phyloP scores from a whole-genome alignment of 2,797 vertebrate genomes.

The Bovichtus diacanthus region DNA sequence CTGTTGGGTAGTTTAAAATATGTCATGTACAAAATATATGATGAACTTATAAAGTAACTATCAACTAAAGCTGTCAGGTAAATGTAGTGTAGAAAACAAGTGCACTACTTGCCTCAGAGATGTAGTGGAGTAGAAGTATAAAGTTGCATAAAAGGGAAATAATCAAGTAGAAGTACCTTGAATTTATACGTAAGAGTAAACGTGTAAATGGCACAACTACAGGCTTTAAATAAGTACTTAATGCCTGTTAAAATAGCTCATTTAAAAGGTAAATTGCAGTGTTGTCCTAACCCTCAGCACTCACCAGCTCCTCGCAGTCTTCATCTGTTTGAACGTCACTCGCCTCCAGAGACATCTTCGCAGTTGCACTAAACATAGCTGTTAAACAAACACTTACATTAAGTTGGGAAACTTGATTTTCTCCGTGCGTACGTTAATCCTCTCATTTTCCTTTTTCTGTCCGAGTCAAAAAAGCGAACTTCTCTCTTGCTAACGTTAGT shows the following conservation, averaged over 20 bases:
- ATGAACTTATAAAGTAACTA: no score
- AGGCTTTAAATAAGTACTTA: neutral
- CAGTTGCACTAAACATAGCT: conserved; percentile 31
- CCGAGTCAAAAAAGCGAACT: neutral
- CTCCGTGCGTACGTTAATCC: conserved; percentile 4
- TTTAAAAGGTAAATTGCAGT: neutral
- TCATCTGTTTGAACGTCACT: conserved; percentile 84
- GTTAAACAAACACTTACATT: conserved; percentile 23
- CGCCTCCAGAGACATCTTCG: conserved; percentile 79
- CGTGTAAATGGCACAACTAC: no score
- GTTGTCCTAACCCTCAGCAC: conserved; percentile 18
- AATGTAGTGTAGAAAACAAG: no score
- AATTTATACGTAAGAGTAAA: no score
- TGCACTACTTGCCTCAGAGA: no score
- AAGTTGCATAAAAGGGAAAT: no score
- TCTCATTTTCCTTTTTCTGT: conserved; percentile 42
- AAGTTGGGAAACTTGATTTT: conserved; percentile 42
- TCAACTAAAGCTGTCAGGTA: no score
- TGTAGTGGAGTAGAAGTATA: no score
- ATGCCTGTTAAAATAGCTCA: neutral
- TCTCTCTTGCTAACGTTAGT: conserved; percentile 25
- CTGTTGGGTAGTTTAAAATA: no score
- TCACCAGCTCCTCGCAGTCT: conserved; percentile 84
- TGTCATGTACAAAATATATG: no score
- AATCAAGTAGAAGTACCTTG: no score